Conservation (phyloP, 2,888 invertebrate genomes). For the Zygaena filipendulae region DNA sequence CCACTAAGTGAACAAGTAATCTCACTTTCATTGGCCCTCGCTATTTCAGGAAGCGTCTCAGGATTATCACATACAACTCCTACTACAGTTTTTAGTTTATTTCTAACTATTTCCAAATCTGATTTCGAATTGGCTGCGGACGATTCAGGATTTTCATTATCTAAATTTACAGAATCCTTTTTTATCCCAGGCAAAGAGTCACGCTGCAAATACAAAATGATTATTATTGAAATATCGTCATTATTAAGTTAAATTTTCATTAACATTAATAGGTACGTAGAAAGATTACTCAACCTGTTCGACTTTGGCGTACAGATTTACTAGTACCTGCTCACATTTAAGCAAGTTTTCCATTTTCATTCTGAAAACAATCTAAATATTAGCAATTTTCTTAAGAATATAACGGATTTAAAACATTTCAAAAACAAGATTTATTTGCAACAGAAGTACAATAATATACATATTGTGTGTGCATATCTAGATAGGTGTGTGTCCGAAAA, state of each 20-base stretch:
- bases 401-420: slow-evolving; percentile 4
- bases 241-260: no score
- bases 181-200: slow-evolving; percentile 26
- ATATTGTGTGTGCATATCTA: no score
- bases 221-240: background rate
- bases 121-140: slow-evolving; percentile 21
- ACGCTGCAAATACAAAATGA: slow-evolving; percentile 27
- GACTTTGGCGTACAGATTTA: slow-evolving; percentile 74
- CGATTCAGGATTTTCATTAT: slow-evolving; percentile 15
- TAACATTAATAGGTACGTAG: slow-evolving; percentile 7
- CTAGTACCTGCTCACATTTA: slow-evolving; percentile 75
- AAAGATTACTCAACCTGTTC: slow-evolving; percentile 65
- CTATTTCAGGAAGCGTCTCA: slow-evolving; percentile 48
- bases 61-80: slow-evolving; percentile 23
- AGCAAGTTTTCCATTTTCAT: slow-evolving; percentile 75
- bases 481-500: no score
- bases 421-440: slow-evolving; percentile 4
- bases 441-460: slow-evolving; percentile 1
- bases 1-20: slow-evolving; percentile 40
- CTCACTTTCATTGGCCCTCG: slow-evolving; percentile 37
- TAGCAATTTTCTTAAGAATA: no score
- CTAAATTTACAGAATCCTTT: slow-evolving; percentile 12
- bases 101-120: slow-evolving; percentile 36
- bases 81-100: slow-evolving; percentile 38
- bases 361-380: slow-evolving; percentile 42